phyloP scores from a whole-genome alignment of 2,113 vertebrate genomes.

The Miniopterus natalensis region DNA sequence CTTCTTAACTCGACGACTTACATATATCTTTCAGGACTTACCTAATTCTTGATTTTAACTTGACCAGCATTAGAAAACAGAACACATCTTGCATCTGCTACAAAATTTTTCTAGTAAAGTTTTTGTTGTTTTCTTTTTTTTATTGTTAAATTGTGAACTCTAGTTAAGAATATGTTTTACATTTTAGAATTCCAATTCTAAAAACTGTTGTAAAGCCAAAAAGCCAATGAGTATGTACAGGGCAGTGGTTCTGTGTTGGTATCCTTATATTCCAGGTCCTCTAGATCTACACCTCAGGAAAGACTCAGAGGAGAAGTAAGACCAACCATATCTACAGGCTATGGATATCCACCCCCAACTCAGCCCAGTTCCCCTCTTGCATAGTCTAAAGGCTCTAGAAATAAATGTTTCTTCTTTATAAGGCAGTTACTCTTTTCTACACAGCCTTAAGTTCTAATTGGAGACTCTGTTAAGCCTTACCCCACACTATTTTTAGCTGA shows the following conservation, averaged over 20 bases:
- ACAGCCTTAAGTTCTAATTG: neutral
- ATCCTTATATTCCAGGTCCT: neutral
- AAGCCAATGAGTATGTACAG: neutral
- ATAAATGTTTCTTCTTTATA: conserved; percentile 43
- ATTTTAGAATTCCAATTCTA: conserved; percentile 43
- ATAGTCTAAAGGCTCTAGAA: conserved; percentile 9
- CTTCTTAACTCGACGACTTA: neutral
- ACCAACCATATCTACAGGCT: neutral
- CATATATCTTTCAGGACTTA: neutral
- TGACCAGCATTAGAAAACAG: neutral
- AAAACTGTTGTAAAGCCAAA: neutral
- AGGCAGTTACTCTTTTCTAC: neutral
- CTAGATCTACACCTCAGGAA: neutral
- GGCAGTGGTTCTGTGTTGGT: neutral
- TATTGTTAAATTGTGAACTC: neutral
- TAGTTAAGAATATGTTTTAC: neutral
- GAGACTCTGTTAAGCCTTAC: neutral
- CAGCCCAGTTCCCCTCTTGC: neutral
- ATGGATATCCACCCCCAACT: neutral
- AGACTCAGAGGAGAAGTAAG: neutral
- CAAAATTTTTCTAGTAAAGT: neutral
- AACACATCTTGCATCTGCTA: neutral
- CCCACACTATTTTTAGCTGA: conserved; percentile 37
- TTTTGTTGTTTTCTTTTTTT: neutral
- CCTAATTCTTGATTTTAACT: neutral